These are phyloP conservation scores for Microctonus brassicae DNA, from an alignment of 2,888 invertebrate species.

Conservation along the genomic window DNA sequence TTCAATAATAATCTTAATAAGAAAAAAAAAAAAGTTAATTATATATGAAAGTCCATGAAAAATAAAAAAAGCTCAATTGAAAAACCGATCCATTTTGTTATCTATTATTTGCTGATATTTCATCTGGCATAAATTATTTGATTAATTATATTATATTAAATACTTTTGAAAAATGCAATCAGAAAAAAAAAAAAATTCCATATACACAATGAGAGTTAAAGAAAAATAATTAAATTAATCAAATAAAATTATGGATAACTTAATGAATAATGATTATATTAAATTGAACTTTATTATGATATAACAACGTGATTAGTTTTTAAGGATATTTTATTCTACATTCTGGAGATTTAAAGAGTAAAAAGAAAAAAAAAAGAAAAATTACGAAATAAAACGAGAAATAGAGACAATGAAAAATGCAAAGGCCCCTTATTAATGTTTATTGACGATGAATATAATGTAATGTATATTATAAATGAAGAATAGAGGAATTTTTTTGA, in stretches of 20 bases:
- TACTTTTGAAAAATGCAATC: background rate
- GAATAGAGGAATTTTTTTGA: constrained; percentile 46
- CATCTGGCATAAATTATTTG: background rate
- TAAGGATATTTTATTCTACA: background rate
- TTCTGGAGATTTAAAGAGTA: background rate
- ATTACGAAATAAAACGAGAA: background rate
- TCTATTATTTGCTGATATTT: background rate
- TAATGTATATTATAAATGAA: constrained; percentile 43
- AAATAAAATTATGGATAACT: background rate
- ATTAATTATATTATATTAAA: background rate
- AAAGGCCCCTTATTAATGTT: background rate
- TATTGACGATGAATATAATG: background rate
- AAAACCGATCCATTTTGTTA: background rate
- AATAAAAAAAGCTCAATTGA: background rate
- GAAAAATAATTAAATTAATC: background rate
- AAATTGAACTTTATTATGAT: background rate
- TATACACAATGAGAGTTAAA: background rate
- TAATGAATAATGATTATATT: background rate
- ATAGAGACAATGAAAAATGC: background rate
- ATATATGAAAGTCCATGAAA: constrained; percentile 24
- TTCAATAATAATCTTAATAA: constrained; percentile 29
- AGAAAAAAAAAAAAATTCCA: background rate
- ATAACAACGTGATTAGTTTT: background rate
- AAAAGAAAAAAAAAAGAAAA: background rate
- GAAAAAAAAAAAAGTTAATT: constrained; percentile 7